These are phyloP conservation scores for Mirounga angustirostris DNA, from an alignment of 2,113 vertebrate genomes.

Conservation along the genomic window DNA sequence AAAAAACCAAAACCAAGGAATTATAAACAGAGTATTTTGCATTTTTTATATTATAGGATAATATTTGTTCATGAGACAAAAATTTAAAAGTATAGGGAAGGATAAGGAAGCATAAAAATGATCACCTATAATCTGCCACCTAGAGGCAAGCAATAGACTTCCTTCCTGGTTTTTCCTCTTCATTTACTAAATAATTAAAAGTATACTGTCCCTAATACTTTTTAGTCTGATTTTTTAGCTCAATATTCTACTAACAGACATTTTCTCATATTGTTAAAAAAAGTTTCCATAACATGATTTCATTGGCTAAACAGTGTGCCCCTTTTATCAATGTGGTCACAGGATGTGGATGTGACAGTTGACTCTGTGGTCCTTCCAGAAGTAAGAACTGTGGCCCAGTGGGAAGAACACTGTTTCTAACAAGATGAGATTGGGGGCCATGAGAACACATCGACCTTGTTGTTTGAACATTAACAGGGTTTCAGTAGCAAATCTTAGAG, in stretches of 20 bases:
- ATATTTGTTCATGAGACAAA: neutral
- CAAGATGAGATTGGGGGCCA: neutral
- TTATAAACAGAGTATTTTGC: neutral
- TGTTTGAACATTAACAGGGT: neutral
- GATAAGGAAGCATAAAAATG: neutral
- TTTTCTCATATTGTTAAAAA: neutral
- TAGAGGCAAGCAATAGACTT: neutral
- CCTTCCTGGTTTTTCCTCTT: neutral
- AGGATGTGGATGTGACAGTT: neutral
- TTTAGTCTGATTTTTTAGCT: neutral
- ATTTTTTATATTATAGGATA: slow-evolving; percentile 8
- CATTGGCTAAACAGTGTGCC: neutral
- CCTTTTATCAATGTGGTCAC: neutral
- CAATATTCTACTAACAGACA: neutral
- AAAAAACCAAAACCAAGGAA: neutral
- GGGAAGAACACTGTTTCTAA: neutral
- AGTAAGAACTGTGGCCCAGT: neutral
- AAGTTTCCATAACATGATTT: neutral
- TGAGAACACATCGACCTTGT: neutral
- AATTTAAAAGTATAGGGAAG: neutral
- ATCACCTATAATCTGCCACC: neutral
- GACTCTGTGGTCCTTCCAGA: neutral
- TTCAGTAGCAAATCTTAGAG: neutral
- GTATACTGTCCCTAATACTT: neutral
- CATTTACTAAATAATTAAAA: neutral